A percentile compares a stretch with the other conserved stretches of the same genome.
These are phyloP conservation scores for Dendropsophus ebraccatus DNA, from an alignment of 2,113 vertebrate genomes.

Conservation along the genomic window DNA sequence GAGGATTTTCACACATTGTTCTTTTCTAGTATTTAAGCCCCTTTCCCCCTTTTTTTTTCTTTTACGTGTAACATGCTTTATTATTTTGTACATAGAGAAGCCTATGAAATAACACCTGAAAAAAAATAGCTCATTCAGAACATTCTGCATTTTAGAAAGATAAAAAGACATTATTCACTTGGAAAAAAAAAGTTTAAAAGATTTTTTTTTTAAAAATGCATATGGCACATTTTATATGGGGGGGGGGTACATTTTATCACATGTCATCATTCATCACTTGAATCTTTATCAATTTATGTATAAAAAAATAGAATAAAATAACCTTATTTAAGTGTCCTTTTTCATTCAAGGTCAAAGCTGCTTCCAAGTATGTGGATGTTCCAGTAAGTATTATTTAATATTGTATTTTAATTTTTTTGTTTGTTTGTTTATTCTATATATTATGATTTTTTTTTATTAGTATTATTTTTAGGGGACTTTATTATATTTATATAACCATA, in stretches of 20 bases:
- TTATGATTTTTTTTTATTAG: not conserved
- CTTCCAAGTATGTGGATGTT: conserved; percentile 99
- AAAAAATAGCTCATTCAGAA: no score
- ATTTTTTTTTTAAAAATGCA: no score
- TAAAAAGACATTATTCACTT: no score
- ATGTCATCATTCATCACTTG: not conserved
- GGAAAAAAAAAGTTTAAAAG: no score
- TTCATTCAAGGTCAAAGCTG: conserved; percentile 93
- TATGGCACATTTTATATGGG: no score
- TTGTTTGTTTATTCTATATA: not conserved
- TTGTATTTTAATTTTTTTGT: not conserved
- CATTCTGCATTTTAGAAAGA: no score
- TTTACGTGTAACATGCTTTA: no score
- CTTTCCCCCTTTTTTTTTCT: no score
- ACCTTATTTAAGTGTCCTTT: conserved; percentile 64
- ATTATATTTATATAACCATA: not conserved
- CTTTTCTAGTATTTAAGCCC: no score
- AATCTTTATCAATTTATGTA: conserved; percentile 17
- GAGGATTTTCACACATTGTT: not conserved
- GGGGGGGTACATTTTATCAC: no score
- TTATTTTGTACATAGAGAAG: no score
- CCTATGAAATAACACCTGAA: no score
- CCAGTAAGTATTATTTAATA: conserved; percentile 88
- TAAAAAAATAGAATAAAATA: conserved; percentile 32
- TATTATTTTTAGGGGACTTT: not conserved